These are phyloP conservation scores for Zoanthus sociatus DNA, from an alignment of 92 coral and sea anemone species.

Conservation along the genomic window DNA sequence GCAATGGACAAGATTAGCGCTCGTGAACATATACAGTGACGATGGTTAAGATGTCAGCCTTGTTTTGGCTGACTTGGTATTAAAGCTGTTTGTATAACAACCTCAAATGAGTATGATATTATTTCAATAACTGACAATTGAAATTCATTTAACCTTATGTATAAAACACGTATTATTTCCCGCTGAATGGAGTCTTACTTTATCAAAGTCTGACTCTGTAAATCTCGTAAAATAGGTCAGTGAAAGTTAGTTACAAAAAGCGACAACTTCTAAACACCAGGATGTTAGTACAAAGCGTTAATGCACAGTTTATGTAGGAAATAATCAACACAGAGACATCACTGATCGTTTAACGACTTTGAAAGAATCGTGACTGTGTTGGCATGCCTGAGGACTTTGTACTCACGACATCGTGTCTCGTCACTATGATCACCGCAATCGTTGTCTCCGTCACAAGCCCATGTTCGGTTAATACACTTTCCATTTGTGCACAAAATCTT, in stretches of 20 bases:
- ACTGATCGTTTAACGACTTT: constrained; percentile 1
- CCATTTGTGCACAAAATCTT: constrained; percentile 47
- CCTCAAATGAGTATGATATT: neutral
- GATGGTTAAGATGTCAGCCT: too few species aligned
- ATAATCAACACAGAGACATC: neutral
- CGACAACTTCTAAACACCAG: neutral
- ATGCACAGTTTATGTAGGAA: neutral
- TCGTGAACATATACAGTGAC: too few species aligned
- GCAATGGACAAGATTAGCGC: too few species aligned
- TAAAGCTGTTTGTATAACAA: neutral
- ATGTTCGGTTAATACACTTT: constrained; percentile 40
- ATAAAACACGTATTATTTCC: neutral
- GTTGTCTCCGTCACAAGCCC: constrained; percentile 43
- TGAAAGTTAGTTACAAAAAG: neutral
- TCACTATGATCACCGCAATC: constrained; percentile 42
- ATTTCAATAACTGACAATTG: neutral
- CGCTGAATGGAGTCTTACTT: neutral
- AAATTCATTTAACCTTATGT: neutral
- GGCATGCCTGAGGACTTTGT: constrained; percentile 29
- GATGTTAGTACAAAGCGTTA: neutral
- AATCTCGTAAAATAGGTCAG: neutral
- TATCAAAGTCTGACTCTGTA: neutral
- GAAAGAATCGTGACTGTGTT: constrained; percentile 15
- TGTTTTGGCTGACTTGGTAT: neutral
- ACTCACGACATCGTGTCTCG: constrained; percentile 45